A percentile compares a stretch with the other conserved stretches of the same genome.
Conservation (phyloP, 2,797 vertebrate genomes). For the Danio albolineatus region DNA sequence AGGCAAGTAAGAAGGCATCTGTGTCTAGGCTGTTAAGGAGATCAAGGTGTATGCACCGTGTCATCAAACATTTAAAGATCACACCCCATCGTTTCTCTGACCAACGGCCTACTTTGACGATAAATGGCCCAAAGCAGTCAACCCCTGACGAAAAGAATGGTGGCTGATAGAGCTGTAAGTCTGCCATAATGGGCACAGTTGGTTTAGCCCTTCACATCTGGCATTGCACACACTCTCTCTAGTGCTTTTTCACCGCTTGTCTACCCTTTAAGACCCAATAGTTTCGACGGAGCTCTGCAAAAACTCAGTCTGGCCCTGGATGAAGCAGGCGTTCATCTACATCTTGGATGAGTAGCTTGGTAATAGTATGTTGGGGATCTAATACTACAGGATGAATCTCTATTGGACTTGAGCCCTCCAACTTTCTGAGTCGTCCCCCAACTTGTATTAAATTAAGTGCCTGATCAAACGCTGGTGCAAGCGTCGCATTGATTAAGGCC, state of each 20-base stretch:
- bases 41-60: background rate
- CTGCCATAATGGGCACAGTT: slow-evolving; percentile 6
- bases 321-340: background rate
- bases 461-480: too few species aligned
- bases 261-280: slow-evolving; percentile 14
- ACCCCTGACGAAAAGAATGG: background rate
- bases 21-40: background rate
- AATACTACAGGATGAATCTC: background rate
- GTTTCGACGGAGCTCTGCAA: background rate
- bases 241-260: background rate
- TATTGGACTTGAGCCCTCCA: background rate
- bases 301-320: background rate
- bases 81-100: background rate
- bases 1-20: background rate
- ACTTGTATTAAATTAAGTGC: too few species aligned
- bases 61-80: background rate
- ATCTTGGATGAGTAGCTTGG: background rate
- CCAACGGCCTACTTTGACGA: background rate
- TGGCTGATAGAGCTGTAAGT: background rate
- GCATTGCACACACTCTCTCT: slow-evolving; percentile 28
- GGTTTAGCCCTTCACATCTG: background rate
- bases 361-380: background rate
- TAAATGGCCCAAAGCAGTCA: background rate
- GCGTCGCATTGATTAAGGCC: too few species aligned
- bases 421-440: too few species aligned